phyloP scores from a whole-genome alignment of 1,140 invertebrate species.

The Galleria mellonella region DNA sequence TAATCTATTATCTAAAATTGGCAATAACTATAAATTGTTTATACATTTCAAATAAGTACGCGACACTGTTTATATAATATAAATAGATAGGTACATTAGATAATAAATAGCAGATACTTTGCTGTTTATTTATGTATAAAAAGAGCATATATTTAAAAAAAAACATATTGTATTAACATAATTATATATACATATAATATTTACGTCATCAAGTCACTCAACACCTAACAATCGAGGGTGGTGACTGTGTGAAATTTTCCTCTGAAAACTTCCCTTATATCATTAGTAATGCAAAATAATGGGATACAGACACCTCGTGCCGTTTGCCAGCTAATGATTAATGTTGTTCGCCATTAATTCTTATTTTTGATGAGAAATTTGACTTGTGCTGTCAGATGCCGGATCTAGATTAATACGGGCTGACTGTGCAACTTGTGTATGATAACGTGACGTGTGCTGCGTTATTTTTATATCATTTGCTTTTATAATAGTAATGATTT shows the following conservation, averaged over 20 bases:
- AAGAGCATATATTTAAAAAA: too few species aligned
- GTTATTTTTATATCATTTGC: too few species aligned
- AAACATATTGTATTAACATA: background rate
- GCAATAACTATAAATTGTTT: too few species aligned
- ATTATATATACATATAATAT: too few species aligned
- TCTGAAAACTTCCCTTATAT: conserved; percentile 63
- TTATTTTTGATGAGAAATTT: conserved; percentile 75
- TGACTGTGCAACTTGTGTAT: conserved; percentile 66
- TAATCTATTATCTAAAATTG: too few species aligned
- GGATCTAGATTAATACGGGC: conserved; percentile 70
- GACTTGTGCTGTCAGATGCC: conserved; percentile 69
- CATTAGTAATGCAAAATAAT: conserved; percentile 75
- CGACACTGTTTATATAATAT: too few species aligned
- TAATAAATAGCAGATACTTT: too few species aligned
- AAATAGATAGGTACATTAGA: too few species aligned
- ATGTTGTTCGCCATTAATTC: conserved; percentile 71
- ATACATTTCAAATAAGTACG: too few species aligned
- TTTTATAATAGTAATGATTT: too few species aligned
- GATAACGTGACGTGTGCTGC: conserved; percentile 31
- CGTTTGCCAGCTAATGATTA: conserved; percentile 70
- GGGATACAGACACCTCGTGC: conserved; percentile 71
- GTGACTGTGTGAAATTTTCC: conserved; percentile 48
- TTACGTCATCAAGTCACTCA: conserved; percentile 1
- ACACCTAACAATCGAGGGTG: conserved; percentile 34
- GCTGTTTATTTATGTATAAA: too few species aligned